A percentile compares a stretch with the other conserved stretches of the same genome.
These are phyloP conservation scores for Eristalis tenax DNA, from an alignment of 2,888 invertebrate genomes.

Conservation along the genomic window DNA sequence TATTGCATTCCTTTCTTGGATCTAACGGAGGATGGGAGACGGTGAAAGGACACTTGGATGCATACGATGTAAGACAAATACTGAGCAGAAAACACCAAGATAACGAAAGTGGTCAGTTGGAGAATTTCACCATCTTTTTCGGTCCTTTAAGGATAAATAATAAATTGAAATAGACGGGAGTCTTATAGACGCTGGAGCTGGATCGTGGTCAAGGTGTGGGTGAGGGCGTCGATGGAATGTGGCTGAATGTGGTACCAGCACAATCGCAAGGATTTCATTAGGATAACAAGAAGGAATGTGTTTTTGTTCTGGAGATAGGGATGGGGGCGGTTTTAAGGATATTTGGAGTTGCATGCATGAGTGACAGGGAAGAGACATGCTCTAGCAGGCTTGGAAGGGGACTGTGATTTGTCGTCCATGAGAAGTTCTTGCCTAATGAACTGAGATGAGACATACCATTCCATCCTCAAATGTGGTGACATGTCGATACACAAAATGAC, in stretches of 20 bases:
- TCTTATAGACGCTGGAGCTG: background rate
- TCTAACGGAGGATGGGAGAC: background rate
- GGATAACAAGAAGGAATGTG: conserved; percentile 1
- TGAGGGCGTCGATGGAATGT: conserved; percentile 27
- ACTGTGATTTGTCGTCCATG: too few species aligned
- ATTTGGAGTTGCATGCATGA: background rate
- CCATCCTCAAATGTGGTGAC: too few species aligned
- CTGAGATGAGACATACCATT: too few species aligned
- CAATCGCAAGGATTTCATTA: conserved; percentile 22
- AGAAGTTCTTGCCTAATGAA: too few species aligned
- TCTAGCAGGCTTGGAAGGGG: too few species aligned
- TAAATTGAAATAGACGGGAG: conserved; percentile 69
- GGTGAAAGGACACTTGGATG: conserved; percentile 42
- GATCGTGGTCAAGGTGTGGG: conserved; percentile 35
- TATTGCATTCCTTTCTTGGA: conserved; percentile 50
- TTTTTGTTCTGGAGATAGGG: background rate
- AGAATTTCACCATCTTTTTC: conserved; percentile 55
- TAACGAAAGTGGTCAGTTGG: conserved; percentile 66
- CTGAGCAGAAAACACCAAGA: conserved; percentile 65
- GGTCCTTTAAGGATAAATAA: conserved; percentile 54
- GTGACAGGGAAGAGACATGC: too few species aligned
- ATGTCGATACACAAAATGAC: too few species aligned
- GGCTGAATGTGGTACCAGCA: conserved; percentile 1
- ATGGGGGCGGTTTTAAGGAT: background rate
- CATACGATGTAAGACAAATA: conserved; percentile 43